Evolutionary conservation across 2,888 invertebrate species (phyloP).

Genomic region (Pantelozetes paolii): DNA sequence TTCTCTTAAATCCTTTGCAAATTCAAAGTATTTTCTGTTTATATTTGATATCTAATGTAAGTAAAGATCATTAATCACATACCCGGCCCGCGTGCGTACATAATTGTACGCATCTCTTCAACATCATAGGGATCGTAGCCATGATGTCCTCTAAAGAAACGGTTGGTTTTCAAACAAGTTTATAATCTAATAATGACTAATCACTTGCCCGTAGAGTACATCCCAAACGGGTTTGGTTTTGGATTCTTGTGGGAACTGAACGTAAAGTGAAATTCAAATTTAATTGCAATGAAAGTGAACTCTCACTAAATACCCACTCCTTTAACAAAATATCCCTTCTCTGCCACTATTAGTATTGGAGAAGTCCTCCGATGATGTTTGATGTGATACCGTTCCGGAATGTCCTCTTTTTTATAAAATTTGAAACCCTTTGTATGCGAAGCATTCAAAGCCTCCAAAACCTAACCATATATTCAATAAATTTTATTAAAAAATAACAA

Average conservation of each 20-base stretch:
- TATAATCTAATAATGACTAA: constrained; percentile 7
- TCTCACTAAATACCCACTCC: constrained; percentile 32
- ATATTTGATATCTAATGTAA: not conserved
- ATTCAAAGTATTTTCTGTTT: not conserved
- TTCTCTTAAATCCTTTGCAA: constrained; percentile 20
- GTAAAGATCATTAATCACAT: constrained; percentile 43
- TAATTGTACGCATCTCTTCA: constrained; percentile 51
- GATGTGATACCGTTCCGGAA: constrained; percentile 39
- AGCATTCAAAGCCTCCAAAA: constrained; percentile 36
- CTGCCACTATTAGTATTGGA: constrained; percentile 39
- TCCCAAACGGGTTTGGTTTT: constrained; percentile 40
- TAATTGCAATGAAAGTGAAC: not conserved
- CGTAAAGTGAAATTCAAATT: not conserved
- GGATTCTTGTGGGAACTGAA: constrained; percentile 35
- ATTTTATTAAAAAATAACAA: constrained; percentile 4
- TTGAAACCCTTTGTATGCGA: constrained; percentile 29
- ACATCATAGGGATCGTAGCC: constrained; percentile 47
- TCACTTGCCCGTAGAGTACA: constrained; percentile 37
- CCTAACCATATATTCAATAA: too few species aligned
- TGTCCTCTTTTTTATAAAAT: constrained; percentile 35
- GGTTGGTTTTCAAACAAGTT: constrained; percentile 22
- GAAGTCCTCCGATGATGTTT: constrained; percentile 35
- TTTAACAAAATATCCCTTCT: constrained; percentile 42
- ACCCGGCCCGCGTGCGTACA: constrained; percentile 56
- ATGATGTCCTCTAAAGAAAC: constrained; percentile 40